Base-by-base conservation (phyloP, 2,113 vertebrate genomes). In the Aix galericulata region DNA sequence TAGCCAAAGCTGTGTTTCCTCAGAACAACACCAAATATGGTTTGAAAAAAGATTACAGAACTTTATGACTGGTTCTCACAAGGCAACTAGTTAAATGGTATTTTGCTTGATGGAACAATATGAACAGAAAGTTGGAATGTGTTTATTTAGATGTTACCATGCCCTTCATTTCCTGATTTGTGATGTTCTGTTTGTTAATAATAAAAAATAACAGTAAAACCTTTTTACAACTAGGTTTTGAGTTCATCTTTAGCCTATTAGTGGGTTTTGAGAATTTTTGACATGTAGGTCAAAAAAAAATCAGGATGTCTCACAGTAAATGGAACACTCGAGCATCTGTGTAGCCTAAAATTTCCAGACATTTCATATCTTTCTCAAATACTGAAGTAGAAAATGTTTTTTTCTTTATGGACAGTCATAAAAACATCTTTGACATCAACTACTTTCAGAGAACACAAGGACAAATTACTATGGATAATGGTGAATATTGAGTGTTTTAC, bases 261-360 rank as follows among this genome's bases (percentile, higher is more conserved):
- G 76, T 88, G 78, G 40, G 29, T 78, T 96, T 88, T 86, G 42
- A 91, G 77, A 94, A 74, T 93, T 92, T 75, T 81, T 94, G 64
- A 46, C 42, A 68, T 78, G 60, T 75, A 56, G 52, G 32, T 56
- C 40, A 40, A 40, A 40, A 40, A 40, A 40, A 40, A 82, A 73
- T 93, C 55, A 80, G 89, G 56, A 93, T 67, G 53, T 86, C 69
- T 81, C 48, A 60, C 44, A 83, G 63, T 69, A 92, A 55, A 83
- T 92, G 76, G 77, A 95, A 89, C 31, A 88, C 0, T 4, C 73
- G 29, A 92, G 48, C 10, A 23, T 68, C 48, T 93, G 13, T 88
- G 52, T 50, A 91, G 48, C 56, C 42, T 48, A 29, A 62, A 91
- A 5, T 89, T 88, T 89, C 73, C 89, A 95, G 86, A 75, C 42